phyloP scores from a whole-genome alignment of 2,113 vertebrate genomes.

The Rhinoptilus africanus region DNA sequence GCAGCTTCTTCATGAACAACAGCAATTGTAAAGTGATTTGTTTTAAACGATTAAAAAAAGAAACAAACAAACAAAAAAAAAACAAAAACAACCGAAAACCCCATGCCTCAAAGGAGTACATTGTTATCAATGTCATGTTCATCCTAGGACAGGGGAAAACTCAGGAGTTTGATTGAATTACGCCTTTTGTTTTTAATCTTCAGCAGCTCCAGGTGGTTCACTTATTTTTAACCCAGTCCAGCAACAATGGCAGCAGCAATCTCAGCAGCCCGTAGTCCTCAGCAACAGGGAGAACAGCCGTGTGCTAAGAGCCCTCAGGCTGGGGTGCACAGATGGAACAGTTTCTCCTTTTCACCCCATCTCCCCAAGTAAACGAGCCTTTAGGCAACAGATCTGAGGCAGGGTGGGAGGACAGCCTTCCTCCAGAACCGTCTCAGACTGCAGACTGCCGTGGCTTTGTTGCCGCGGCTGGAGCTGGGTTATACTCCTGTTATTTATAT shows the following conservation, averaged over 20 bases:
- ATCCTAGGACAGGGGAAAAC: not conserved
- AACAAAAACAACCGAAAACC: no score
- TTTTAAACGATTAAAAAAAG: not conserved
- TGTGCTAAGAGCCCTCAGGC: not conserved
- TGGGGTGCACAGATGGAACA: not conserved
- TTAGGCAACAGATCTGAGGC: not conserved
- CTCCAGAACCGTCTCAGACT: not conserved
- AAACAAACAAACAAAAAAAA: not conserved
- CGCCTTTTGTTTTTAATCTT: conserved; percentile 46
- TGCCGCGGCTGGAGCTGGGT: not conserved
- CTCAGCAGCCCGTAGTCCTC: conserved; percentile 82
- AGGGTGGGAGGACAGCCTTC: not conserved
- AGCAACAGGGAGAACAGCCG: conserved; percentile 84
- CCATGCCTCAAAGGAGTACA: not conserved
- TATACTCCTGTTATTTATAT: not conserved
- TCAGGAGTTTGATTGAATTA: not conserved
- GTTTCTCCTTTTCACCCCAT: not conserved
- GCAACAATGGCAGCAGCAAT: conserved; percentile 80
- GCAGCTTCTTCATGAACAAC: not conserved
- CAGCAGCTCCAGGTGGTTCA: conserved; percentile 80
- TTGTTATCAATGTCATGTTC: not conserved
- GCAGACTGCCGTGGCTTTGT: not conserved
- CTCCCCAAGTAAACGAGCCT: not conserved
- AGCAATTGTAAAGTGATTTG: not conserved
- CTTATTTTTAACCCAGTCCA: conserved; percentile 85